phyloP scores from a whole-genome alignment of 1,140 invertebrate species.

The Drosophila erecta region DNA sequence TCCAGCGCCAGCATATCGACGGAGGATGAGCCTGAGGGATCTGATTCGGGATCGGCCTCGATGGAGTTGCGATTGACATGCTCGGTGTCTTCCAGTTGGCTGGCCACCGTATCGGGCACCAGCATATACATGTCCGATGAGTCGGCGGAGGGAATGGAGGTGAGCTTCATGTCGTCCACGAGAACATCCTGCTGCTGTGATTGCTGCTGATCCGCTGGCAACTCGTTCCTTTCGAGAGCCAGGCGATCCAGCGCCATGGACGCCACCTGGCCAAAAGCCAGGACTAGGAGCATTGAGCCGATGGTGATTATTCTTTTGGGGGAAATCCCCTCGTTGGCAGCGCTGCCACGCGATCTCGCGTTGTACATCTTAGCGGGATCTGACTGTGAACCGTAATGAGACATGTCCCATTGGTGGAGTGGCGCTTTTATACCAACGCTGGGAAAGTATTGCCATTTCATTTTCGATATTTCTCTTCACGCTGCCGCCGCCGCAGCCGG shows the following conservation, averaged over 20 bases:
- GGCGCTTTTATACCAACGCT: conserved; percentile 82
- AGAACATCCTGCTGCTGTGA: conserved; percentile 31
- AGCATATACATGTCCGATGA: conserved; percentile 73
- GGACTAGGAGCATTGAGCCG: conserved; percentile 32
- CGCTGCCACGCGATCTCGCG: conserved; percentile 71
- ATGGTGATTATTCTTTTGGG: conserved; percentile 3
- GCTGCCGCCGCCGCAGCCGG: conserved; percentile 20
- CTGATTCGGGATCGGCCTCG: conserved; percentile 37
- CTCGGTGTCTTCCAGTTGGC: conserved; percentile 64
- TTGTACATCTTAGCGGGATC: conserved; percentile 84
- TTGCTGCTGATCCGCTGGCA: conserved; percentile 20
- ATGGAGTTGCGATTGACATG: conserved; percentile 69
- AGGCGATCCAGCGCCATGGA: conserved; percentile 78
- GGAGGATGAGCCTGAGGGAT: conserved; percentile 20
- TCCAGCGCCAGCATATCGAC: conserved; percentile 80
- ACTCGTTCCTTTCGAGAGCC: conserved; percentile 72
- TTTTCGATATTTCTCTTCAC: conserved; percentile 75
- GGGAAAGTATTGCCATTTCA: conserved; percentile 84
- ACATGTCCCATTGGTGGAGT: conserved; percentile 82
- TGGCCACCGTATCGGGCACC: conserved; percentile 65
- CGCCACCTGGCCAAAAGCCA: conserved; percentile 1
- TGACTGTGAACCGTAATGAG: conserved; percentile 84
- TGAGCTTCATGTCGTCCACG: conserved; percentile 75
- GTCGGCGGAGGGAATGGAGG: conserved; percentile 58
- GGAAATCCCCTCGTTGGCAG: conserved; percentile 13